phyloP scores from a whole-genome alignment of 2,113 vertebrate species.

The Campylomormyrus tamandua region DNA sequence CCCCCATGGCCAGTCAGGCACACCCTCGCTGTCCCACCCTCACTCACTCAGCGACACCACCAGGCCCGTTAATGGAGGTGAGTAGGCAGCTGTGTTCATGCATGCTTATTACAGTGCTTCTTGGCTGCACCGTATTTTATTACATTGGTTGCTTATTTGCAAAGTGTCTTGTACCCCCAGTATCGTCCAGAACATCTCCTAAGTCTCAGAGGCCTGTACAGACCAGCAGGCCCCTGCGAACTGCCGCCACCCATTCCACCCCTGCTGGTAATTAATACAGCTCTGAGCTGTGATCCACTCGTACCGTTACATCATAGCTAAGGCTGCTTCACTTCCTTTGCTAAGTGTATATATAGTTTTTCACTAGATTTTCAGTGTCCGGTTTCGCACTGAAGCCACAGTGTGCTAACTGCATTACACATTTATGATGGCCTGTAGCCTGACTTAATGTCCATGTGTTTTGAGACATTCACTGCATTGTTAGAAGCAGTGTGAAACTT shows the following conservation, averaged over 20 bases:
- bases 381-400: not conserved
- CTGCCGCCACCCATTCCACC: constrained; percentile 59
- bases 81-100: not conserved
- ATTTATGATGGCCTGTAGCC: not conserved
- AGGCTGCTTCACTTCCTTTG: constrained; percentile 10
- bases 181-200: constrained; percentile 75
- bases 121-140: not conserved
- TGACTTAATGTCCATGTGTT: not conserved
- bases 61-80: constrained; percentile 63
- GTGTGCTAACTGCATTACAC: not conserved
- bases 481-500: not conserved
- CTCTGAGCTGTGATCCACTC: not conserved
- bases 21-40: constrained; percentile 59
- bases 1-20: constrained; percentile 51
- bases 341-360: not conserved
- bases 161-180: constrained; percentile 41
- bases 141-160: constrained; percentile 36
- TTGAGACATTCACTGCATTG: not conserved
- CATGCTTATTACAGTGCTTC: not conserved
- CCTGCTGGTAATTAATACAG: constrained; percentile 59
- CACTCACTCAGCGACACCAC: constrained; percentile 47
- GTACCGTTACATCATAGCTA: constrained; percentile 25
- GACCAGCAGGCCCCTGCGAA: constrained; percentile 64
- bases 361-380: not conserved
- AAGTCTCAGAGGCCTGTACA: constrained; percentile 77